These are phyloP conservation scores for Dichetophora obliterata DNA, from an alignment of 2,888 invertebrate species.

Conservation along the genomic window DNA sequence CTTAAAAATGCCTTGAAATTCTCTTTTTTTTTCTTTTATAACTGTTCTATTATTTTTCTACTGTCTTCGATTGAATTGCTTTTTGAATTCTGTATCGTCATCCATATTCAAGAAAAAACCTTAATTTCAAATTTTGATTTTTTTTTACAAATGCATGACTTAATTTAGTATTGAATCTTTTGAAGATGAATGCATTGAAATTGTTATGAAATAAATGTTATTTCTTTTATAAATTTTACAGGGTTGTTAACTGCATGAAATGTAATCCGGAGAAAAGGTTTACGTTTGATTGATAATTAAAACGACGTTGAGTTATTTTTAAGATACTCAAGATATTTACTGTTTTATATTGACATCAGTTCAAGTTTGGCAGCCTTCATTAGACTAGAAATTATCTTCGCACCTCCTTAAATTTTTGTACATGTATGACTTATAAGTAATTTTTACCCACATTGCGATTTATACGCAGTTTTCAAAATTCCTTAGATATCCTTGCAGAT, in stretches of 20 bases:
- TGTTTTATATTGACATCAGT: slow-evolving; percentile 2
- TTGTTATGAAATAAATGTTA: background rate
- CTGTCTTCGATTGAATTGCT: too few species aligned
- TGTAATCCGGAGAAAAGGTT: slow-evolving; percentile 66
- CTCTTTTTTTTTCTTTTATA: too few species aligned
- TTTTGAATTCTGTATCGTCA: too few species aligned
- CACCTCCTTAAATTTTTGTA: background rate
- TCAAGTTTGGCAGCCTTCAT: background rate
- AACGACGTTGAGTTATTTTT: slow-evolving; percentile 5
- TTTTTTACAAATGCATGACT: background rate
- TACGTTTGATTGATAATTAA: slow-evolving; percentile 48
- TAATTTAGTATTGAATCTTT: background rate
- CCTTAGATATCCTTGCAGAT: background rate
- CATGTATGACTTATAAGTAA: background rate
- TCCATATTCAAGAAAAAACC: too few species aligned
- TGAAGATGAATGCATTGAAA: background rate
- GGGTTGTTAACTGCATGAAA: slow-evolving; percentile 68
- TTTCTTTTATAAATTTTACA: slow-evolving; percentile 54
- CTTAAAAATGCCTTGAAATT: too few species aligned
- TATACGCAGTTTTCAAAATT: background rate
- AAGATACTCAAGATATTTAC: slow-evolving; percentile 9
- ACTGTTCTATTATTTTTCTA: too few species aligned
- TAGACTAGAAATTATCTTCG: background rate
- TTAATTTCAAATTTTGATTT: background rate
- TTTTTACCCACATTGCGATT: background rate